Conservation (phyloP, 2,113 vertebrate genomes). For the Oophaga pumilio region DNA sequence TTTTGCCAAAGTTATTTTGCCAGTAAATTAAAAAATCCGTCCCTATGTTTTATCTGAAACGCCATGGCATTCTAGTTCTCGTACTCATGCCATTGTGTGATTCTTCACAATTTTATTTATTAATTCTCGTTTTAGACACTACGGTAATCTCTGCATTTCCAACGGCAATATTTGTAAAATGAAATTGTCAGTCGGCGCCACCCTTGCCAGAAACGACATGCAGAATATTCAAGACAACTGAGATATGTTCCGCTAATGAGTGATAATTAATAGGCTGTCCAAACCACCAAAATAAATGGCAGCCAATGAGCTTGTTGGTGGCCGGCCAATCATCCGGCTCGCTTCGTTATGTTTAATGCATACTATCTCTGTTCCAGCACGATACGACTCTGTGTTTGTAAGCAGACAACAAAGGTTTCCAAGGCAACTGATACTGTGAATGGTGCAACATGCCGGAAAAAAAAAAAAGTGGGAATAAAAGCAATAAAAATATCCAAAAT, state of each 20-base stretch:
- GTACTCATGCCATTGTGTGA: not conserved
- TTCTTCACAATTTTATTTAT: not conserved
- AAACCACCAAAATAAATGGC: conserved; percentile 19
- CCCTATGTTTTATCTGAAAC: no score
- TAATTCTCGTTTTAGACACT: not conserved
- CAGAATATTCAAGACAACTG: not conserved
- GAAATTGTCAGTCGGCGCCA: not conserved
- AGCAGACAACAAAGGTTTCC: conserved; percentile 30
- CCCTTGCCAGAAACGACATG: not conserved
- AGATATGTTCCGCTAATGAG: conserved; percentile 26
- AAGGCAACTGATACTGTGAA: conserved; percentile 36
- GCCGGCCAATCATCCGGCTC: conserved; percentile 21
- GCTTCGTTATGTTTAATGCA: conserved; percentile 34
- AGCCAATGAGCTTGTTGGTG: conserved; percentile 35
- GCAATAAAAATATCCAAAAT: conserved; percentile 53
- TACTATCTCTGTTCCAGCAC: conserved; percentile 33
- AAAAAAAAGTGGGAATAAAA: conserved; percentile 29
- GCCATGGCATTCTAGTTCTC: not conserved
- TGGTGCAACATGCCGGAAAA: conserved; percentile 9
- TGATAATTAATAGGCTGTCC: conserved; percentile 33
- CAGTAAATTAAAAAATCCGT: no score
- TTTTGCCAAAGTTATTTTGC: no score
- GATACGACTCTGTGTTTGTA: conserved; percentile 38
- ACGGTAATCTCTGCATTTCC: not conserved
- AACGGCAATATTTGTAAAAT: conserved; percentile 9